Conservation (phyloP, 2,797 vertebrate genomes). For the Sparus aurata region DNA sequence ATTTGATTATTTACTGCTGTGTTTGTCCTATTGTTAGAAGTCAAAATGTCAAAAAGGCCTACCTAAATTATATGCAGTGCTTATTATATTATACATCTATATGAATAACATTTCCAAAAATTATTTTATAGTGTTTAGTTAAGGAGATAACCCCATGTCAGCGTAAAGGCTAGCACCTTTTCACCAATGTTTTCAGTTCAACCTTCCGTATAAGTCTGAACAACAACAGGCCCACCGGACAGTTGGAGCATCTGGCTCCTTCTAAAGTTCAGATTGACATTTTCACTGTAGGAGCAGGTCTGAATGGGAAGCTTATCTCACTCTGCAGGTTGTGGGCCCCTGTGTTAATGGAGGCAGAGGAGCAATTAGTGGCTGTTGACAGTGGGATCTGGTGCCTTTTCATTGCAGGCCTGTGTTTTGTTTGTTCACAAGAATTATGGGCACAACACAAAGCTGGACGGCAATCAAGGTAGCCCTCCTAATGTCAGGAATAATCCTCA, state of each 20-base stretch:
- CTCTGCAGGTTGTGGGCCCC: slow-evolving; percentile 70
- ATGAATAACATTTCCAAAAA: background rate
- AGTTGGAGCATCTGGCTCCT: slow-evolving; percentile 4
- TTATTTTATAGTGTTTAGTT: background rate
- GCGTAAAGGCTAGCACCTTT: background rate
- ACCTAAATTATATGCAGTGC: background rate
- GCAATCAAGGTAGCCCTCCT: slow-evolving; percentile 36
- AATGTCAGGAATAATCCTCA: slow-evolving; percentile 55
- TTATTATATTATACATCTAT: background rate
- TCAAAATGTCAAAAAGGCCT: slow-evolving; percentile 8
- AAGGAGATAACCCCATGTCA: background rate
- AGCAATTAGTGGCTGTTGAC: slow-evolving; percentile 77
- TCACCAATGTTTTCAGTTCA: background rate
- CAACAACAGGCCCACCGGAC: slow-evolving; percentile 7
- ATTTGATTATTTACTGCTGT: no score
- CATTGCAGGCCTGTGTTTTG: slow-evolving; percentile 56
- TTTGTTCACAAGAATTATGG: slow-evolving; percentile 71
- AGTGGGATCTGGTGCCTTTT: slow-evolving; percentile 59
- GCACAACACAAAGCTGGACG: slow-evolving; percentile 73
- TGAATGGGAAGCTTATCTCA: slow-evolving; percentile 83
- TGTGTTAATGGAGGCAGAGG: slow-evolving; percentile 50
- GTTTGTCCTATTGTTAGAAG: background rate
- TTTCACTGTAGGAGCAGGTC: slow-evolving; percentile 33
- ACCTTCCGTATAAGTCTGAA: slow-evolving; percentile 2
- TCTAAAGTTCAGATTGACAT: slow-evolving; percentile 40